These are phyloP conservation scores for Nannobrachium achirus DNA, from an alignment of 2,113 vertebrate species.

Conservation along the genomic window DNA sequence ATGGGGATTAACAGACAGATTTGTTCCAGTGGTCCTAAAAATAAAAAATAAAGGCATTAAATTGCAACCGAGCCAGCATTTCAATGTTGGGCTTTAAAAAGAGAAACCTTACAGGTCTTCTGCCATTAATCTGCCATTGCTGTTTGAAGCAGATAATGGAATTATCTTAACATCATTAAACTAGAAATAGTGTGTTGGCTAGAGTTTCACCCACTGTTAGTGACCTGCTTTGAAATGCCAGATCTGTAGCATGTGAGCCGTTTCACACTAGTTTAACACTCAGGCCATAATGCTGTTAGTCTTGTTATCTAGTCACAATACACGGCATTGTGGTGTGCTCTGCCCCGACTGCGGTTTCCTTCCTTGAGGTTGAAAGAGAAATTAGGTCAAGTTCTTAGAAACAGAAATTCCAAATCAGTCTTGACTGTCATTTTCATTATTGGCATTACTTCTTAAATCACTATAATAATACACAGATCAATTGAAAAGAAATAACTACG, in stretches of 20 bases:
- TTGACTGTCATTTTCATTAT: no score
- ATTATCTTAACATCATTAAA: slow-evolving; percentile 15
- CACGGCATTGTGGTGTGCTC: neutral
- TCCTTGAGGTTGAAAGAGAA: neutral
- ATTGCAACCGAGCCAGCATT: slow-evolving; percentile 7
- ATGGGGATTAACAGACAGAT: slow-evolving; percentile 33
- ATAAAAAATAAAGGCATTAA: slow-evolving; percentile 52
- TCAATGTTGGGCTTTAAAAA: neutral
- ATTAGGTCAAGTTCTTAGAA: no score
- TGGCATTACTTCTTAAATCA: no score
- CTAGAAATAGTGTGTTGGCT: neutral
- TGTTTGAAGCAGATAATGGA: slow-evolving; percentile 17
- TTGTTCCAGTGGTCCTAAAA: slow-evolving; percentile 49
- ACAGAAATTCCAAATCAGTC: no score
- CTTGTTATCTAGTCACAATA: slow-evolving; percentile 11
- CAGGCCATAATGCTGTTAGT: slow-evolving; percentile 3
- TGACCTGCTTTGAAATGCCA: slow-evolving; percentile 39
- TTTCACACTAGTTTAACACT: slow-evolving; percentile 56
- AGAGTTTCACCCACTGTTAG: slow-evolving; percentile 54
- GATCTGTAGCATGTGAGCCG: slow-evolving; percentile 29
- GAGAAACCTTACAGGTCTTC: no score
- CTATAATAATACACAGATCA: no score
- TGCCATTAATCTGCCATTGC: slow-evolving; percentile 11
- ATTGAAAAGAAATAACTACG: no score
- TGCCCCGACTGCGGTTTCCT: neutral